These are phyloP conservation scores for Propithecus perrieri DNA, from an alignment of 2,797 vertebrate species.

Conservation along the genomic window DNA sequence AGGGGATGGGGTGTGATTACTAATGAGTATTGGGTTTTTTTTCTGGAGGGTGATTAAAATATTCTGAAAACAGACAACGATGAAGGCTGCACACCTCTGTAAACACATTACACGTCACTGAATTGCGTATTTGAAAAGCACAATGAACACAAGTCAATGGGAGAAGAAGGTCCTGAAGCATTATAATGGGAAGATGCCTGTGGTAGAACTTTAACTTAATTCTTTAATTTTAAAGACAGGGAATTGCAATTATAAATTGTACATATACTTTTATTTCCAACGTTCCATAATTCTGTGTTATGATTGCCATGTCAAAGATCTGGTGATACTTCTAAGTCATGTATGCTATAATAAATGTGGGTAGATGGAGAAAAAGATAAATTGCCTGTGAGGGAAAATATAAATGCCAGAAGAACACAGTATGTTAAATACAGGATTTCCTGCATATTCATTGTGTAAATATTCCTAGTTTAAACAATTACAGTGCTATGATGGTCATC, in stretches of 20 bases:
- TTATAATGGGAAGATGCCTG: accelerated
- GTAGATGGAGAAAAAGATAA: not conserved
- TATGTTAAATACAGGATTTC: not conserved
- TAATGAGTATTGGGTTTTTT: not conserved
- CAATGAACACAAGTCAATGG: no score
- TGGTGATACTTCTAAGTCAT: not conserved
- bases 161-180: not conserved
- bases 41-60: not conserved
- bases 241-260: not conserved
- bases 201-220: not conserved
- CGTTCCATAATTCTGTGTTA: not conserved
- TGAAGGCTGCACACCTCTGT: not conserved
- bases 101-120: not conserved
- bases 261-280: not conserved
- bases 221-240: not conserved
- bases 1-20: not conserved
- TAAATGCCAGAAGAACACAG: not conserved
- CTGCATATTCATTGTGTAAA: not conserved
- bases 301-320: not conserved
- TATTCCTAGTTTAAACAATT: not conserved
- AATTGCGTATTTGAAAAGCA: not conserved
- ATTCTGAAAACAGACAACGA: not conserved
- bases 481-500: not conserved
- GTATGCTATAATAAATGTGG: not conserved
- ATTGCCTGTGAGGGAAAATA: not conserved